Percentiles rank a stretch among this genome's conserved stretches.
phyloP scores from a whole-genome alignment of 2,888 invertebrate genomes.

The Cheilosia variabilis region DNA sequence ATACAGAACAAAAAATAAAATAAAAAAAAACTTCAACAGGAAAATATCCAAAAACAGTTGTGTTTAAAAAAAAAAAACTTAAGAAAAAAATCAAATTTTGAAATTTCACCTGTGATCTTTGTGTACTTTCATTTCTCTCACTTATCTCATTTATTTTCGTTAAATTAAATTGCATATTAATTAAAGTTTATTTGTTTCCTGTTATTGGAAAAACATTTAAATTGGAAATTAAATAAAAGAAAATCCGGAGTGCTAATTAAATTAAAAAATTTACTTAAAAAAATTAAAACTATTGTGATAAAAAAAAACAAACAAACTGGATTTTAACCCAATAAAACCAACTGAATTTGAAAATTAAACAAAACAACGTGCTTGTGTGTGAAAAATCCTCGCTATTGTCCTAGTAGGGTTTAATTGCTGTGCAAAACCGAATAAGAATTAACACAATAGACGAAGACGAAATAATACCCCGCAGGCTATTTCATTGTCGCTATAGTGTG shows the following conservation, averaged over 20 bases:
- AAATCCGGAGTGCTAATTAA: slow-evolving; percentile 51
- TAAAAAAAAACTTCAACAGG: slow-evolving; percentile 19
- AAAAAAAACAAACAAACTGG: slow-evolving; percentile 33
- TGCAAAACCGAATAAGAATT: slow-evolving; percentile 57
- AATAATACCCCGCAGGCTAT: slow-evolving; percentile 68
- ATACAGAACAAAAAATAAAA: slow-evolving; percentile 46
- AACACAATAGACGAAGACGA: slow-evolving; percentile 56
- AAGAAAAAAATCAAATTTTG: slow-evolving; percentile 30
- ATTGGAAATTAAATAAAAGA: slow-evolving; percentile 18
- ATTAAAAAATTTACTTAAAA: slow-evolving; percentile 32
- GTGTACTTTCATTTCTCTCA: slow-evolving; percentile 71
- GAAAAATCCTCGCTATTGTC: slow-evolving; percentile 47
- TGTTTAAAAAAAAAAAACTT: slow-evolving; percentile 43
- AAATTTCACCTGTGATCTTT: slow-evolving; percentile 73
- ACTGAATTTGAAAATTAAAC: slow-evolving; percentile 10
- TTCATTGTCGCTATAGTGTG: slow-evolving; percentile 70
- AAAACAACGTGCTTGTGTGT: slow-evolving; percentile 31
- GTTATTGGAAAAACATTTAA: slow-evolving; percentile 9
- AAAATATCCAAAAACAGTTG: slow-evolving; percentile 40
- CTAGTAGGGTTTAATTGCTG: slow-evolving; percentile 62
- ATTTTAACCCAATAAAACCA: slow-evolving; percentile 6
- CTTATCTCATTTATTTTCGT: slow-evolving; percentile 42
- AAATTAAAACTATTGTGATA: slow-evolving; percentile 34
- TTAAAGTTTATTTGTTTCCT: slow-evolving; percentile 27
- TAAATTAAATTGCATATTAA: slow-evolving; percentile 41